Base-by-base conservation (phyloP, 2,888 invertebrate genomes). In the Drosophila monieri region DNA sequence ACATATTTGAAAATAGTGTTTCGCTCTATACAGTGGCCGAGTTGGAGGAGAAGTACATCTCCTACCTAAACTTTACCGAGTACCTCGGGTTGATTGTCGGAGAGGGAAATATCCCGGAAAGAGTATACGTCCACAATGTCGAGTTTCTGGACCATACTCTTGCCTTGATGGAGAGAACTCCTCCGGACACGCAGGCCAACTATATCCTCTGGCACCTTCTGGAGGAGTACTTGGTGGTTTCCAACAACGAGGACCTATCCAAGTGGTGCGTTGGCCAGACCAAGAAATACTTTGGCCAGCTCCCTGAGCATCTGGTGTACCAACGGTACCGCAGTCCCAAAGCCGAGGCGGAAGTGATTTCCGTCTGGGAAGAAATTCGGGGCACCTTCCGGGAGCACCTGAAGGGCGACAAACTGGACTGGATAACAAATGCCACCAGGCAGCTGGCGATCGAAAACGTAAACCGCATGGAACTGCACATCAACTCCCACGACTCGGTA, bases 141-240 rank as follows among this genome's bases (percentile, higher is more conserved):
- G 32, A 51, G 1, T 89, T 85, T 53, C 57, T 90, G 39, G 37
- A 47, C 0, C 73, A 78, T 6, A 56, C 81, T 1, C 25, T 88
- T 2, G 54, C 53, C 5, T 57, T 67, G 0, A 46, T 91, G 3
- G 53, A 70, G 8, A 9, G 44, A 1, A 88, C 80, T 1, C 69
- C 87, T 0, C 48, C 65, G 1, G 43, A 72, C 0, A 54, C 62
- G 0, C 52, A 88, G 1, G 86, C 78, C 12, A 89, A 90, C 52
- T 90, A 88, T 47, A 74, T 90, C 6, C 46, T 90, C 15, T 90
- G 85, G 84, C 55, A 85, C 2, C 73, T 90, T 25, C 18, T 91
- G 14, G 47, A 80, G 30, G 78, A 79, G 12, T 90, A 80, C 32
- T 43, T 87, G 0, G 59, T 81, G 1, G 79, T 85, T 2, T 23